Evolutionary conservation across 2,797 vertebrate species (phyloP), one percentile per base, ranked within the genome.

Genomic region (Rhabdophis nuchalis): DNA sequence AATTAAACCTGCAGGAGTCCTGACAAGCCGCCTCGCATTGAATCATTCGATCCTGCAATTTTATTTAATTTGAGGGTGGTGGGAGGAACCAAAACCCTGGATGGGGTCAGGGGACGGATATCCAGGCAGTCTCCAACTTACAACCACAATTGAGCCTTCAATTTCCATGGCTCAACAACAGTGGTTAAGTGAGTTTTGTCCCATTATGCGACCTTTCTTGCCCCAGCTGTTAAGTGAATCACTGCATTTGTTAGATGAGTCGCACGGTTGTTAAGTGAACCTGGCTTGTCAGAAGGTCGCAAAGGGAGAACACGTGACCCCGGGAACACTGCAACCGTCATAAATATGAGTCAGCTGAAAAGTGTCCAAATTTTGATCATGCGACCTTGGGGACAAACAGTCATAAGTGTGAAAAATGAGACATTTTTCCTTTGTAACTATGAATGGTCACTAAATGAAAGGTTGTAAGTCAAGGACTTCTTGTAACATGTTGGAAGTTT

Each of bases 1-100:
- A 27, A 53, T 32, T 89, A 72, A 89, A 77, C 20, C n/a, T 25
- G 53, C 61, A 77, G n/a, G 32, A 56, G 23, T 18, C 18, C 10
- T 25, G 13, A 54, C n/a, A 8, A 89, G 6, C 20, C 61, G 53
- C 23, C 29, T 10, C 10, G 32, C 4, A 10, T 4, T 2, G 12
- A 36, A n/a, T 20, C 25, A 32, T 1, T 10, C 3, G 23, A 53
- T 32, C 25, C 6, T 36, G n/a, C 52, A 10, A 16, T 54, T 25
- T 53, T 11, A 16, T 46, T 60, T 88, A 9, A 60, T 10, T 16
- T 13, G 36, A 82, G 72, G 72, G 36, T 41, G 9, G 3, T 1
- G 1, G 23, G 87, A 27, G 56, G 25, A 46, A 2, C 1, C 11
- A 4, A 41, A 29, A 16, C 23, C 0, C 4, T 7, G 0, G 11